Evolutionary conservation across 2,113 vertebrate genomes (phyloP), one percentile per base, ranked within the genome.

Genomic region (Corythaixoides concolor): DNA sequence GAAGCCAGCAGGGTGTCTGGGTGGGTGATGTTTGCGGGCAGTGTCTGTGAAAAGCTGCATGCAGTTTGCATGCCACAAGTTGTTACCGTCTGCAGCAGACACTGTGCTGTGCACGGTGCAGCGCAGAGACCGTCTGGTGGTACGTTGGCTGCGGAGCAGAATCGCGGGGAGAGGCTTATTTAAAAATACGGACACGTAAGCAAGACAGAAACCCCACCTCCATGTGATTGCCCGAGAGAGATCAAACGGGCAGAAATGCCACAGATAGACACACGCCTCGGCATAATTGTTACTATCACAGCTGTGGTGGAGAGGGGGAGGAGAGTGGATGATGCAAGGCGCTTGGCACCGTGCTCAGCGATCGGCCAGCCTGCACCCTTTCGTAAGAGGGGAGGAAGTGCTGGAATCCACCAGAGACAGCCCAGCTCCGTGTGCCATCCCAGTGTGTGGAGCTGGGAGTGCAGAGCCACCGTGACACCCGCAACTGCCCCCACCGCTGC

Each of bases 311-410:
- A 9, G 41, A 66, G 90, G 43, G 49, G 92, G 89, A 60, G 94
- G 89, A 73, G 87, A 55, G 69, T 1, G 47, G 90, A 91, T 97
- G 97, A 97, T 95, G 97, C 93, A 94, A 95, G 90, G 73, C 19
- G 33, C 75, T 90, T 52, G 94, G 96, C 86, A 75, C 13, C 30
- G 0, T 1, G n/a, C 64, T n/a, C 15, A 12, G 88, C 5, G 5
- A 8, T 15, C 39, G 14, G 14, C 86, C 41, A 5, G 74, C 9
- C 32, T 69, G 91, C 60, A 8, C 55, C 67, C 75, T 43, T n/a
- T 24, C 11, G 12, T 7, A 47, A 58, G 86, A 32, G 74, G 49
- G 6, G 47, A 49, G 62, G 60, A 32, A 55, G 82, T 12, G 22
- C 60, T 20, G 66, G 88, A 39, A 84, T 6, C 52, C 64, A 52